Base-by-base conservation (phyloP, 1,140 invertebrate genomes). In the Neodiprion virginianus region DNA sequence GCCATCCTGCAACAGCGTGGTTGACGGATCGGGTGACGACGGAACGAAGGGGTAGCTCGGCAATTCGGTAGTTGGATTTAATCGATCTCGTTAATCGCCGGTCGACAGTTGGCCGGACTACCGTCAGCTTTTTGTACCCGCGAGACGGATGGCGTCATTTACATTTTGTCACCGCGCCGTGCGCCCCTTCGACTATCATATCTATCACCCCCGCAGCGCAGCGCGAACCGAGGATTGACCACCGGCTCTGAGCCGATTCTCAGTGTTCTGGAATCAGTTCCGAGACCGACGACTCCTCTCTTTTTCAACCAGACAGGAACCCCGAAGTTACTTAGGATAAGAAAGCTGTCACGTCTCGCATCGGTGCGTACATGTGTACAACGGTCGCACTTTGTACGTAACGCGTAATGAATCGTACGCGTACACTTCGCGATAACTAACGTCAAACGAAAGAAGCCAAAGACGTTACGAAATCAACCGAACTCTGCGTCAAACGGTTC, bases 161-260 rank as follows among this genome's bases (percentile, higher is more conserved):
- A 88, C 88, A 89, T 89, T 88, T 88, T 88, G 88, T 88, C 88
- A 88, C 84, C 83, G 79, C 87, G 86, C 85, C 86, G 86, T 87
- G 87, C 86, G 84, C 81, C 82, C 83, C 77, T 69, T 74, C 78
- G 76, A 81, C 80, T 88, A 87, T 87, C 86, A 86, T 85, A 86
- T 85, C 87, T 88, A 88, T 88, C 88, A 88, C 81, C 79, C 78
- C 78, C 79, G 76, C 73, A 77, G 65, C 72, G 40, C 66, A 53
- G 53, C 61, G n/a, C 61, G 28, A 17, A 8, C 49, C 40, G 49
- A 17, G 21, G 28, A 72, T 65, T 61, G 71, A 65, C 49, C 49
- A 61, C 23, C 1, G 9, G 21, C 5, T 40, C 28, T 40, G 28
- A 1, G 28, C 5, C 28, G 28, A 40, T 40, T 40, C 28, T 40